Conservation (phyloP, 2,888 invertebrate species). For the Barypeithes pellucidus region DNA sequence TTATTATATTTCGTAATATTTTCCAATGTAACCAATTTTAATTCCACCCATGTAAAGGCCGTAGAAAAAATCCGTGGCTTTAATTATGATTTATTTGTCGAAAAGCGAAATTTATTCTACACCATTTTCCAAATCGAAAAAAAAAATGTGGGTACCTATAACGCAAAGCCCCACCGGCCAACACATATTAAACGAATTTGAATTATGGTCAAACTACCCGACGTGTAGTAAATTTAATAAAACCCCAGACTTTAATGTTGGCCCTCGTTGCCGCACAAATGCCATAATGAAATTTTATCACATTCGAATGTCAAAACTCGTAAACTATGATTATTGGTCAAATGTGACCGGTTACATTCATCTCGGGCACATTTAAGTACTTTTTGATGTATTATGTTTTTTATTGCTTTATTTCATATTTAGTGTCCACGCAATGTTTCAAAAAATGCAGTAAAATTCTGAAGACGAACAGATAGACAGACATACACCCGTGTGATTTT, state of each 20-base stretch:
- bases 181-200: conserved; percentile 49
- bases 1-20: no score
- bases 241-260: conserved; percentile 47
- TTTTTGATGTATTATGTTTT: neutral
- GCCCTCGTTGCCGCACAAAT: conserved; percentile 34
- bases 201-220: conserved; percentile 47
- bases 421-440: neutral
- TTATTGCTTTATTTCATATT: neutral
- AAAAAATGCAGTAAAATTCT: no score
- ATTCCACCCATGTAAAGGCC: neutral
- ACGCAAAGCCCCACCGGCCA: conserved; percentile 29
- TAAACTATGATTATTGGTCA: conserved; percentile 47
- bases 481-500: no score
- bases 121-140: conserved; percentile 1
- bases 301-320: conserved; percentile 48
- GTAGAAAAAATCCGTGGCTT: neutral
- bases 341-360: conserved; percentile 23
- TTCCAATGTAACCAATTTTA: no score
- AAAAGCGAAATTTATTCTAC: conserved; percentile 16
- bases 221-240: conserved; percentile 52
- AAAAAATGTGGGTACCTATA: conserved; percentile 29
- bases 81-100: conserved; percentile 24
- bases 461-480: no score
- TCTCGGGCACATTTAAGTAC: neutral
- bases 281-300: conserved; percentile 53